Base-by-base conservation (phyloP, 1,140 invertebrate species). In the Cotesia chilonis region DNA sequence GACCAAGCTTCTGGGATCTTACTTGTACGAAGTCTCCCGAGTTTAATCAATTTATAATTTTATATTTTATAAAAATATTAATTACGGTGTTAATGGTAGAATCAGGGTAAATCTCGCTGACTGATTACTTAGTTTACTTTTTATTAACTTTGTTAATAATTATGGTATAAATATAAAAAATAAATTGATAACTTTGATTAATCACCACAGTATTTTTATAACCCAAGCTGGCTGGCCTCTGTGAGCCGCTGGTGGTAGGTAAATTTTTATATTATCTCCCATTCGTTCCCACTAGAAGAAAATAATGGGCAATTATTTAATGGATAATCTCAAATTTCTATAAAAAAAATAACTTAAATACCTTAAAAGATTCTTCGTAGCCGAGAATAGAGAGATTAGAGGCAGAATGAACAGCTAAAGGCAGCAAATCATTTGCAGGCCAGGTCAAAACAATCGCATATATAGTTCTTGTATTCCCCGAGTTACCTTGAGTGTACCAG, bases 1-100 rank as follows among this genome's bases (percentile, higher is more conserved):
- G 94, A 94, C 94, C 3, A 96, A 96, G 88, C 82, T 96, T 52
- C 88, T 97, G 74, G 95, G 92, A 20, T 93, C 95, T 28, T 97
- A 97, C 83, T 83, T 96, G 14, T 91, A 92, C 78, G 94, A 97
- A 89, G 90, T 95, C 14, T 89, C 90, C 47, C 90, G 91, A 78
- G 82, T 92, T 12, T 80, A 76, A 80, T 38, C 35, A 59, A 20
- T 64, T 5, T 1, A 17, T 55, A n/a, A n/a, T 14, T 55, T 14
- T 14, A 14, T 55, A n/a, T 55, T 55, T 14, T 55, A 51, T 37
- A 37, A 68, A 5, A 61, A n/a, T 41, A 41, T 9, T 47, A 47
- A 6, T 47, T 47, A 47, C 41, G 41, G 41, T 47, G 41, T 57
- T 6, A 69, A 41, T 63, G 28, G 4, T 60, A 61, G 35, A 71